Evolutionary conservation across 2,797 vertebrate genomes (phyloP).

Genomic region (Lacerta viridis): DNA sequence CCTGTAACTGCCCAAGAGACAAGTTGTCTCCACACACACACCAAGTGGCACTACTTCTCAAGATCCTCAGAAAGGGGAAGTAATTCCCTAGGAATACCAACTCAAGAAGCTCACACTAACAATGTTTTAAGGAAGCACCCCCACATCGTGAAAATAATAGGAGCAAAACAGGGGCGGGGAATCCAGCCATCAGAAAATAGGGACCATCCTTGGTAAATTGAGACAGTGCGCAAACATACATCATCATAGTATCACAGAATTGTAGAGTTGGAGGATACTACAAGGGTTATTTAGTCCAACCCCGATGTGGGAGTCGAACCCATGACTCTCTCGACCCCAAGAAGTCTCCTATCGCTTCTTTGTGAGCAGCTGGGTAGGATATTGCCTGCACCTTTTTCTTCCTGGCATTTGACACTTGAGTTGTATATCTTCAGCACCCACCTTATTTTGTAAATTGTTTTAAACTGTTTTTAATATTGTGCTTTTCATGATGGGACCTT

Average conservation of each 20-base stretch:
- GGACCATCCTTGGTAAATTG: not conserved
- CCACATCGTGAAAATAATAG: not conserved
- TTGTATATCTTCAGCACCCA: too few relatives aligned
- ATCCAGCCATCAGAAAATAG: not conserved
- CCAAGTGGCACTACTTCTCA: not conserved
- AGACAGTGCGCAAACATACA: not conserved
- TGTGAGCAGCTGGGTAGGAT: not conserved
- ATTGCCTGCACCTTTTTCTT: too few relatives aligned
- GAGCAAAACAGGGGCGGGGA: not conserved
- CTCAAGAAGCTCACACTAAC: not conserved
- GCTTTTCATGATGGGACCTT: too few relatives aligned
- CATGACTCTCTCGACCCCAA: too few relatives aligned
- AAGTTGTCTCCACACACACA: not conserved
- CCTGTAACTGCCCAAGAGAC: not conserved
- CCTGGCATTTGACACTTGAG: too few relatives aligned
- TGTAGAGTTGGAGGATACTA: too few relatives aligned
- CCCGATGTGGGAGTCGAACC: too few relatives aligned
- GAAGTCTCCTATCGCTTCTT: not conserved
- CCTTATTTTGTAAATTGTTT: too few relatives aligned
- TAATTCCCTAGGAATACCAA: not conserved
- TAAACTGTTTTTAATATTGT: too few relatives aligned
- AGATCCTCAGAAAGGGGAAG: not conserved
- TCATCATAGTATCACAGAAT: not conserved
- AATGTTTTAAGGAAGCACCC: not conserved
- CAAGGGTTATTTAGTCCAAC: too few relatives aligned